These are phyloP conservation scores for Haplotaxodon microlepis DNA, from an alignment of 2,113 vertebrate genomes.

Conservation along the genomic window DNA sequence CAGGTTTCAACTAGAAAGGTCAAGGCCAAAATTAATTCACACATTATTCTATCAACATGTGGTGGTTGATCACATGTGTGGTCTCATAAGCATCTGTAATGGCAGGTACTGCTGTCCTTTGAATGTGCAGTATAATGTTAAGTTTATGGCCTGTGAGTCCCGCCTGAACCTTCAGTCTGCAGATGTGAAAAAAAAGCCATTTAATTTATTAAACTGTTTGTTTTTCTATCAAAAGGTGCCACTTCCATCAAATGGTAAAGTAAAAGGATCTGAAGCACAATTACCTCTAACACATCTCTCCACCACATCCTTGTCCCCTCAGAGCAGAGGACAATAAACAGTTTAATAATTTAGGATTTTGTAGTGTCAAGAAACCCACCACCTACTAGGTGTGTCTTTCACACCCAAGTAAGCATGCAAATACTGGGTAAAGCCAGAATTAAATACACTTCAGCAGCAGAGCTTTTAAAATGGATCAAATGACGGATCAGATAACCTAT, in stretches of 20 bases:
- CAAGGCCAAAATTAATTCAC: neutral
- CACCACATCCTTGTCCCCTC: neutral
- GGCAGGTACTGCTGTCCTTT: neutral
- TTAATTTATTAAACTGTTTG: neutral
- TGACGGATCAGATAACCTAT: neutral
- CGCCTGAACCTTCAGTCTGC: neutral
- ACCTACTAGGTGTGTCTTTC: neutral
- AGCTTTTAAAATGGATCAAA: neutral
- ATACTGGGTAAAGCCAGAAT: neutral
- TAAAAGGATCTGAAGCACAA: neutral
- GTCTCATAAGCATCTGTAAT: neutral
- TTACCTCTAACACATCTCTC: neutral
- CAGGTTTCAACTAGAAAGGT: neutral
- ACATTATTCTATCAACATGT: neutral
- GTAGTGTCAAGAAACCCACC: slow-evolving; percentile 22
- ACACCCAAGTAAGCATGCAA: neutral
- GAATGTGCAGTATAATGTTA: neutral
- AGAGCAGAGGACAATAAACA: neutral
- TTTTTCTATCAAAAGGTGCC: neutral
- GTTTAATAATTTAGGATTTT: slow-evolving; percentile 53
- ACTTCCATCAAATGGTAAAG: neutral
- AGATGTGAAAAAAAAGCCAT: neutral
- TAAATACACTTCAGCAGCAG: neutral
- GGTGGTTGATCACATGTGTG: neutral
- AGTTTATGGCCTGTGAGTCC: neutral